Evolutionary conservation across 1,140 invertebrate genomes (phyloP).

Genomic region (Alviniconcha marisindica): DNA sequence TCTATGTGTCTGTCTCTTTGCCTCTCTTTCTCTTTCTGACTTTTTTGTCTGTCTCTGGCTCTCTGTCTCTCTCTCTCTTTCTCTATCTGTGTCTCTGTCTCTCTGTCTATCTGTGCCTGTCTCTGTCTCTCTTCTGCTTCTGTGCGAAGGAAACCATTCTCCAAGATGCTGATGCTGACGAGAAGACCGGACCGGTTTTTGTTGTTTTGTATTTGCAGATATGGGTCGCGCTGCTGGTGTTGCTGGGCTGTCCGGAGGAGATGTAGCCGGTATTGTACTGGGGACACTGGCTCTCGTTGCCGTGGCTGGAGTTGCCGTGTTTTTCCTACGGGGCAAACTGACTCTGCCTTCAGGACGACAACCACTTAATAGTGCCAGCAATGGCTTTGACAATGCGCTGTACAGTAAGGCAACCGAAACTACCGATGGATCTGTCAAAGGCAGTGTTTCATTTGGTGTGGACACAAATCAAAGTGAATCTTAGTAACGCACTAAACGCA

Average conservation of each 20-base stretch:
- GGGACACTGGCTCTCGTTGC: conserved; percentile 29
- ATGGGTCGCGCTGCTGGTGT: too few species aligned
- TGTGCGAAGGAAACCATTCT: too few species aligned
- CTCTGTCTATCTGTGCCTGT: neutral
- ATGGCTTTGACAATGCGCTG: conserved; percentile 42
- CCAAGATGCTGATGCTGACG: too few species aligned
- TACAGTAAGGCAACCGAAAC: conserved; percentile 30
- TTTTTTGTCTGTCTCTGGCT: too few species aligned
- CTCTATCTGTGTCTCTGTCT: neutral
- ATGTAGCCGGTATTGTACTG: conserved; percentile 45
- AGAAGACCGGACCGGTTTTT: too few species aligned
- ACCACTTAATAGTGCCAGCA: neutral
- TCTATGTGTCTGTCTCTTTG: too few species aligned
- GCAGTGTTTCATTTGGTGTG: neutral
- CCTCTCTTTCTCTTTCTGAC: neutral
- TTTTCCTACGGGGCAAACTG: conserved; percentile 9
- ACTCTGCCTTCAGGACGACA: too few species aligned
- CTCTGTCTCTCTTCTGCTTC: neutral
- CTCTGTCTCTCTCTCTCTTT: too few species aligned
- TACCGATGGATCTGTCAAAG: neutral
- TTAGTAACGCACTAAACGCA: neutral
- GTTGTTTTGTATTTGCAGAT: too few species aligned
- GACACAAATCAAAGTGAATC: neutral
- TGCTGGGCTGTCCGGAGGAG: conserved; percentile 36
- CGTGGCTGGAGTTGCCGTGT: neutral